Evolutionary conservation across 1,140 invertebrate genomes (phyloP).

Genomic region (Schlechtendalia chinensis): DNA sequence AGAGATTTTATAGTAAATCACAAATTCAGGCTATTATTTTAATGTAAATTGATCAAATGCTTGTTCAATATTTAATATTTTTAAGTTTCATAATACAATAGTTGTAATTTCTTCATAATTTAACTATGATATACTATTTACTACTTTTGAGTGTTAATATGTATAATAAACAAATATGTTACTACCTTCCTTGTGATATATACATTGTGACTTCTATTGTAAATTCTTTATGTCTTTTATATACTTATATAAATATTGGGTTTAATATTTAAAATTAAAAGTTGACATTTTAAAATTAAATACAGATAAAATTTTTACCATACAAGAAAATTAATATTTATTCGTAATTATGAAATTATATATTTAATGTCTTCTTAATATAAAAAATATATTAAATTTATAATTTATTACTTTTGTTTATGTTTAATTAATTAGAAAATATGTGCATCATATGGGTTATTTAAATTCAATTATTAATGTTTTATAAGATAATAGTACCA

Average conservation of each 20-base stretch:
- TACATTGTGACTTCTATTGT: background rate
- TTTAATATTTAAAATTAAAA: background rate
- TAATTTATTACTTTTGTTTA: background rate
- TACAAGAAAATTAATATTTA: background rate
- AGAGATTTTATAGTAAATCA: background rate
- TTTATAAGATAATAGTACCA: background rate
- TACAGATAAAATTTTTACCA: background rate
- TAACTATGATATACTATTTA: background rate
- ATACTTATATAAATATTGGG: background rate
- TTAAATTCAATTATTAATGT: background rate
- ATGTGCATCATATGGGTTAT: background rate
- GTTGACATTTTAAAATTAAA: background rate
- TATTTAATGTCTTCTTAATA: conserved; percentile 10
- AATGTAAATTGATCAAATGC: background rate
- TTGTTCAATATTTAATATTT: background rate
- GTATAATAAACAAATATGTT: background rate
- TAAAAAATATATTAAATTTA: background rate
- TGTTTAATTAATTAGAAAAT: background rate
- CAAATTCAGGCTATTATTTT: background rate
- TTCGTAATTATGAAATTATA: background rate
- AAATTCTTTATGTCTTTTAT: background rate
- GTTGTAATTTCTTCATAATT: background rate
- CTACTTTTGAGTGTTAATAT: background rate
- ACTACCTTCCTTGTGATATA: conserved; percentile 4
- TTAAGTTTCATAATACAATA: background rate